A percentile compares a stretch with the other conserved stretches of the same genome.
Evolutionary conservation across 1,140 invertebrate species (phyloP).

Genomic region (Danaus plexippus): DNA sequence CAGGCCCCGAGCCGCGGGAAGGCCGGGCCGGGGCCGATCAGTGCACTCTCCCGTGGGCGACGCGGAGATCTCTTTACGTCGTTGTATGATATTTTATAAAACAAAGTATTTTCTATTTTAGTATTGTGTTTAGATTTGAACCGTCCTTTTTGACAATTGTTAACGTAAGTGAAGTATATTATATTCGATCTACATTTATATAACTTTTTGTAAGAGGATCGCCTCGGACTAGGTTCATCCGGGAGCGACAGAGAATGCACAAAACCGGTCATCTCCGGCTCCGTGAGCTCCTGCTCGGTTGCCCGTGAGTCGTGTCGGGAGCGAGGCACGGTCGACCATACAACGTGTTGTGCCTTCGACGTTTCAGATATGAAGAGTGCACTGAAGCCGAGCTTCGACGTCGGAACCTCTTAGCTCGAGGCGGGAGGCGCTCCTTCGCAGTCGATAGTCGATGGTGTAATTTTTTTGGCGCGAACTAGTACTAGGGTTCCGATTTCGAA

Average conservation of each 20-base stretch:
- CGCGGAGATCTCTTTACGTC: not conserved
- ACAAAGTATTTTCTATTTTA: conserved; percentile 4
- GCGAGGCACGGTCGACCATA: not conserved
- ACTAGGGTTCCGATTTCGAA: too few species aligned
- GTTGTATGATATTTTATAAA: conserved; percentile 1
- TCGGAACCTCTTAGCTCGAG: too few species aligned
- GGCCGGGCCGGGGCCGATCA: too few species aligned
- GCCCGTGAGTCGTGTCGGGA: too few species aligned
- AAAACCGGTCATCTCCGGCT: too few species aligned
- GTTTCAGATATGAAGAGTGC: conserved; percentile 10
- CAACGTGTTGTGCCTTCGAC: conserved; percentile 15
- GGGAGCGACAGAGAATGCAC: too few species aligned
- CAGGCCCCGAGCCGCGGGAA: too few species aligned
- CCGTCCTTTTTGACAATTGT: conserved; percentile 19
- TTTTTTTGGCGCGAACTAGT: too few species aligned
- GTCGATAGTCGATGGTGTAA: too few species aligned
- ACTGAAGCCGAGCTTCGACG: conserved; percentile 7
- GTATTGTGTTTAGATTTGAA: not conserved
- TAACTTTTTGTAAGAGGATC: not conserved
- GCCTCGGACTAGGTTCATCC: too few species aligned
- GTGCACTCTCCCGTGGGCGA: conserved; percentile 7
- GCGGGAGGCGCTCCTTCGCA: too few species aligned
- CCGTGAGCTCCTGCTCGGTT: too few species aligned
- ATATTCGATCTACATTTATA: conserved; percentile 2
- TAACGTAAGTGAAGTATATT: conserved; percentile 10